Evolutionary conservation across 2,888 invertebrate species (phyloP).

Genomic region (Lithophane semibrunnea): DNA sequence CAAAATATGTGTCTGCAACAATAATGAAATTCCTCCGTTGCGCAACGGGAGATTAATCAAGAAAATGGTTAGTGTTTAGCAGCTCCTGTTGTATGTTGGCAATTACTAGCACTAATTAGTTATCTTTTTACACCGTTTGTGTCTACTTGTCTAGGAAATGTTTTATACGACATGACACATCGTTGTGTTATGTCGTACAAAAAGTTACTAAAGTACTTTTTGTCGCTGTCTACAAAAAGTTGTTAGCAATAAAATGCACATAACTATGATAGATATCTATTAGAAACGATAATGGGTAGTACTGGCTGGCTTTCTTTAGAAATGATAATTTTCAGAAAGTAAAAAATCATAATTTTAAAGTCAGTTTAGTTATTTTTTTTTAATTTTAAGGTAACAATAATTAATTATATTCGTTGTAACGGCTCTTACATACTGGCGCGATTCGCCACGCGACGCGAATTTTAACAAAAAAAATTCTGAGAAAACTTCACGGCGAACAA

Average conservation of each 20-base stretch:
- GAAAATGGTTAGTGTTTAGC: conserved; percentile 67
- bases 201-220: no score
- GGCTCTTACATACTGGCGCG: no score
- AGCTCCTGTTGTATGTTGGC: conserved; percentile 48
- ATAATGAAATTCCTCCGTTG: conserved; percentile 62
- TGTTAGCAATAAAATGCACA: background rate
- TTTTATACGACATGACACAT: conserved; percentile 3
- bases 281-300: background rate
- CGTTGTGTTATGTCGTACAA: no score
- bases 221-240: background rate
- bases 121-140: conserved; percentile 44
- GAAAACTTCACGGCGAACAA: no score
- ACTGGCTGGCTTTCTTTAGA: background rate
- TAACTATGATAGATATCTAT: background rate
- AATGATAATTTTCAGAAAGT: background rate
- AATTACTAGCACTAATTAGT: conserved; percentile 54
- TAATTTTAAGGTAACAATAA: no score
- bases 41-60: conserved; percentile 68
- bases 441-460: no score
- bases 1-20: conserved; percentile 43
- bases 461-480: no score
- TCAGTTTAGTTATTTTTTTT: background rate
- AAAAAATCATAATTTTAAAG: background rate
- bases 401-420: no score
- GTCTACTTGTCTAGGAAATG: conserved; percentile 20